These are phyloP conservation scores for Zygogramma bicolorata DNA, from an alignment of 2,888 invertebrate genomes.

Conservation along the genomic window DNA sequence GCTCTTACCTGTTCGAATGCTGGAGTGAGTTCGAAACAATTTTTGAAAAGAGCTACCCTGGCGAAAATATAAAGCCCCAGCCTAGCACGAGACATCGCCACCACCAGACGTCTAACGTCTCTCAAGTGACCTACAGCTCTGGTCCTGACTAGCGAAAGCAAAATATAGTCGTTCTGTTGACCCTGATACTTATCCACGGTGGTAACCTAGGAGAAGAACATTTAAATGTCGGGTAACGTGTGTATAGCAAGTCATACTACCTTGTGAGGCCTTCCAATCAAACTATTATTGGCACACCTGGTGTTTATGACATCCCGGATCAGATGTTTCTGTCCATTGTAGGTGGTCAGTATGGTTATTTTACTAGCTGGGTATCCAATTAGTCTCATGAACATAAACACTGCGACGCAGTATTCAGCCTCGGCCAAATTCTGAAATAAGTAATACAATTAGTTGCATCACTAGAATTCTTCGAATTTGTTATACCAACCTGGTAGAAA, in stretches of 20 bases:
- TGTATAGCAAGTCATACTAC: no score
- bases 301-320: slow-evolving; percentile 95
- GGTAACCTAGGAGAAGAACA: slow-evolving; percentile 77
- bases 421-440: slow-evolving; percentile 81
- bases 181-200: slow-evolving; percentile 99
- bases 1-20: slow-evolving; percentile 92
- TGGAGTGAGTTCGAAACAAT: slow-evolving; percentile 96
- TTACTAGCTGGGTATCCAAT: slow-evolving; percentile 96
- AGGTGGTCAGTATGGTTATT: slow-evolving; percentile 97
- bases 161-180: slow-evolving; percentile 98
- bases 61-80: slow-evolving; percentile 97
- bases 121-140: slow-evolving; percentile 97
- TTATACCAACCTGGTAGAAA: slow-evolving; percentile 87
- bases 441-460: no score
- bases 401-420: slow-evolving; percentile 95
- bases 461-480: no score
- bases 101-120: slow-evolving; percentile 95
- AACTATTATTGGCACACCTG: slow-evolving; percentile 93
- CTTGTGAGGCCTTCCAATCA: slow-evolving; percentile 94
- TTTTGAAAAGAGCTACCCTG: slow-evolving; percentile 90
- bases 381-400: slow-evolving; percentile 98
- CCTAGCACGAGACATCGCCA: slow-evolving; percentile 97
- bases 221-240: no score
- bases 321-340: slow-evolving; percentile 98
- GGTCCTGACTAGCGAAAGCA: slow-evolving; percentile 95